Evolutionary conservation across 2,797 vertebrate genomes (phyloP).

Genomic region (Liparis tanakae): DNA sequence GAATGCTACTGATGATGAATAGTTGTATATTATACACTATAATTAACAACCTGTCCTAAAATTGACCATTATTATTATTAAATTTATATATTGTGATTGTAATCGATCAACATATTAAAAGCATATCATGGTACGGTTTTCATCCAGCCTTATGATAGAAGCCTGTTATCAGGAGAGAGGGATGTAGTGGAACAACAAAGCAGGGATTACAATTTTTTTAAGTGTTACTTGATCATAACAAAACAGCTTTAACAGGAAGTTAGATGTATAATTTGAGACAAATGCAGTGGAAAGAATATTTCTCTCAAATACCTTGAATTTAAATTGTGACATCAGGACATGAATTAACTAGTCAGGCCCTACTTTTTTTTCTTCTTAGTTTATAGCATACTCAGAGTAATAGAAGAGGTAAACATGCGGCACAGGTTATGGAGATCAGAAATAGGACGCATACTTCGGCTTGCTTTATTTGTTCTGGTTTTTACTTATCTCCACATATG

Average conservation of each 20-base stretch:
- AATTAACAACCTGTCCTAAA: background rate
- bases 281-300: background rate
- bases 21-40: background rate
- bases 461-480: conserved; percentile 4
- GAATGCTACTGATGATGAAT: background rate
- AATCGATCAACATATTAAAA: background rate
- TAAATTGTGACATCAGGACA: background rate
- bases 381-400: background rate
- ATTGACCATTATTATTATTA: background rate
- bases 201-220: background rate
- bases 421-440: conserved; percentile 3
- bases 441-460: background rate
- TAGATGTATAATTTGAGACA: conserved; percentile 9
- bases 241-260: background rate
- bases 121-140: background rate
- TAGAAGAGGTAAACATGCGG: background rate
- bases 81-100: background rate
- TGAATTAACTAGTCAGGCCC: background rate
- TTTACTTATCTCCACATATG: background rate
- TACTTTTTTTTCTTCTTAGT: conserved; percentile 4
- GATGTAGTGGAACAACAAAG: background rate
- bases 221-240: background rate
- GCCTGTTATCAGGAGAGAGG: background rate
- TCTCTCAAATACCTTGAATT: background rate
- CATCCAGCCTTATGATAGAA: background rate